phyloP scores from a whole-genome alignment of 2,888 invertebrate species.

The Argynnis bischoffii region DNA sequence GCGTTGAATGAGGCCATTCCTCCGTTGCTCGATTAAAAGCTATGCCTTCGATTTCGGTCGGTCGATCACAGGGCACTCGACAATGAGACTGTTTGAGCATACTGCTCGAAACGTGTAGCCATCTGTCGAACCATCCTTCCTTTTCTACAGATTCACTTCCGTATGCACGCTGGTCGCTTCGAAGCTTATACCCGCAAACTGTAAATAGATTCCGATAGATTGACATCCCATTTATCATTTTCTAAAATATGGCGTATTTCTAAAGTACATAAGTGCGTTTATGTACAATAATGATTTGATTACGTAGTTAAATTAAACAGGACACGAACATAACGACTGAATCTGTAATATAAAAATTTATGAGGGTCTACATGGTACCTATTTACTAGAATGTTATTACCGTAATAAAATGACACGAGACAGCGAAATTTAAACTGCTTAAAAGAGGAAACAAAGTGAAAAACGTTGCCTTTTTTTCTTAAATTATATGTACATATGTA shows the following conservation, averaged over 20 bases:
- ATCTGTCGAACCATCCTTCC: constrained; percentile 29
- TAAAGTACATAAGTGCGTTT: not conserved
- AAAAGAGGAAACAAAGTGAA: not conserved
- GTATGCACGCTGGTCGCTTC: constrained; percentile 10
- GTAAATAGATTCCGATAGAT: constrained; percentile 37
- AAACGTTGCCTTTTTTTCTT: not conserved
- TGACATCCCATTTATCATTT: not conserved
- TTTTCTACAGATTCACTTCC: constrained; percentile 32
- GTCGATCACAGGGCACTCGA: constrained; percentile 37
- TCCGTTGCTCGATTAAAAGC: constrained; percentile 39
- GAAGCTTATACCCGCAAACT: constrained; percentile 22
- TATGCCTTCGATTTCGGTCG: constrained; percentile 39
- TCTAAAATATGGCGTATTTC: not conserved
- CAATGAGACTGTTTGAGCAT: constrained; percentile 33
- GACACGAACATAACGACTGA: constrained; percentile 41
- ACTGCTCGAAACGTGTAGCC: constrained; percentile 30
- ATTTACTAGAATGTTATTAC: constrained; percentile 57
- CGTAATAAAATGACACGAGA: constrained; percentile 52
- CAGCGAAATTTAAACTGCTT: constrained; percentile 21
- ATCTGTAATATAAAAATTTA: constrained; percentile 52
- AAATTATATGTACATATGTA: no score
- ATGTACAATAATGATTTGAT: not conserved
- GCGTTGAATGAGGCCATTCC: constrained; percentile 35
- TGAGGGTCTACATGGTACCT: constrained; percentile 46
- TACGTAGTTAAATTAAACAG: constrained; percentile 15